phyloP scores from a whole-genome alignment of 2,888 invertebrate species.

The Hofmannophila pseudospretella region DNA sequence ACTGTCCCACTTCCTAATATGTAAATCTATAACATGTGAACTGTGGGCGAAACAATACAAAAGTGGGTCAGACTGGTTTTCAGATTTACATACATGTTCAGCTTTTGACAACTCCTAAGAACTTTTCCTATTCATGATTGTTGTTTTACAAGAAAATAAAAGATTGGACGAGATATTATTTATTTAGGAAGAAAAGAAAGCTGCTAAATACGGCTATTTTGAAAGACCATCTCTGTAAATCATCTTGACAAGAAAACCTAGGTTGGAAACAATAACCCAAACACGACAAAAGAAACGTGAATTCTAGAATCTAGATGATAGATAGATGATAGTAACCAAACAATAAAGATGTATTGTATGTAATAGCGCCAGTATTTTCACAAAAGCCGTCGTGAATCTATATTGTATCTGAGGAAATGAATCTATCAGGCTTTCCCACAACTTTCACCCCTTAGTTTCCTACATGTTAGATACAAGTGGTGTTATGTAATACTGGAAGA shows the following conservation, averaged over 20 bases:
- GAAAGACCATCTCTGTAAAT: slow-evolving; percentile 17
- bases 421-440: slow-evolving; percentile 15
- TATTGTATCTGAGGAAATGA: no score
- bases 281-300: slow-evolving; percentile 12
- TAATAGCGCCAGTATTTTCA: no score
- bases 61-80: slow-evolving; percentile 53
- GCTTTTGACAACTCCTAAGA: slow-evolving; percentile 38
- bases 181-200: slow-evolving; percentile 29
- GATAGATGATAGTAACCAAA: slow-evolving; percentile 5
- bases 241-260: slow-evolving; percentile 12
- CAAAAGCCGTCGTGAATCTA: slow-evolving; percentile 10
- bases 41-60: slow-evolving; percentile 59
- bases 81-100: slow-evolving; percentile 37
- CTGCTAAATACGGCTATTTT: slow-evolving; percentile 25
- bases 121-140: slow-evolving; percentile 22
- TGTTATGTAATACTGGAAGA: slow-evolving; percentile 19
- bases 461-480: slow-evolving; percentile 14
- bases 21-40: slow-evolving; percentile 60
- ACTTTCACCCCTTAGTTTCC: slow-evolving; percentile 21
- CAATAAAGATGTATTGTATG: slow-evolving; percentile 6
- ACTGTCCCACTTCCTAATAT: slow-evolving; percentile 67
- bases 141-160: slow-evolving; percentile 23
- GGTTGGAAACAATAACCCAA: slow-evolving; percentile 10
- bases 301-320: slow-evolving; percentile 10
- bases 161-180: slow-evolving; percentile 28